phyloP scores from a whole-genome alignment of 1,140 invertebrate genomes.

The Pseudomyrmex pallidus region DNA sequence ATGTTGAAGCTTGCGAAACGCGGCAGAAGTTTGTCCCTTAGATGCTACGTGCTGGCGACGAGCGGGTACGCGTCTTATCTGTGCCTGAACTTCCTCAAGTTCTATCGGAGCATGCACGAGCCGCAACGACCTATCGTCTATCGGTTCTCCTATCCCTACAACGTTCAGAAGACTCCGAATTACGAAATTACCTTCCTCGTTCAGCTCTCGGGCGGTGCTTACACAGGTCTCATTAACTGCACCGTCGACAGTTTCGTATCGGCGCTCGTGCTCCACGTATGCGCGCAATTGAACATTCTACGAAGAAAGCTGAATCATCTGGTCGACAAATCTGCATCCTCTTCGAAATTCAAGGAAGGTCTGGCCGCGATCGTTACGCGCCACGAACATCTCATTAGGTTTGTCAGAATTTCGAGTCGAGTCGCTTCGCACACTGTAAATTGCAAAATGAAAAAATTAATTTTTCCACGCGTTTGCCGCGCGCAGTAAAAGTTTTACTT shows the following conservation, averaged over 20 bases:
- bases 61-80: background rate
- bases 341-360: slow-evolving; percentile 14
- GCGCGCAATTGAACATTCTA: slow-evolving; percentile 66
- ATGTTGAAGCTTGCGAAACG: slow-evolving; percentile 8
- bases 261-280: slow-evolving; percentile 69
- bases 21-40: background rate
- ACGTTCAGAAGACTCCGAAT: slow-evolving; percentile 79
- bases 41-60: background rate
- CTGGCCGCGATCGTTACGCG: slow-evolving; percentile 54
- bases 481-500: no score
- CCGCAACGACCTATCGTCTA: slow-evolving; percentile 2
- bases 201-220: slow-evolving; percentile 69
- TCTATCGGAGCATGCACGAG: background rate
- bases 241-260: slow-evolving; percentile 63
- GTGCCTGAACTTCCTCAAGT: background rate
- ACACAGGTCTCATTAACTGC: background rate
- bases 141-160: slow-evolving; percentile 75
- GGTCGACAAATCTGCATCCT: background rate
- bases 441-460: no score
- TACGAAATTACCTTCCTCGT: slow-evolving; percentile 83
- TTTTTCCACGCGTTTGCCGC: no score
- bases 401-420: background rate
- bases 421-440: background rate
- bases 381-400: slow-evolving; percentile 71
- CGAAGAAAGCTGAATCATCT: slow-evolving; percentile 31